These are phyloP conservation scores for Grantiella picta DNA, from an alignment of 2,113 vertebrate species.

Conservation along the genomic window DNA sequence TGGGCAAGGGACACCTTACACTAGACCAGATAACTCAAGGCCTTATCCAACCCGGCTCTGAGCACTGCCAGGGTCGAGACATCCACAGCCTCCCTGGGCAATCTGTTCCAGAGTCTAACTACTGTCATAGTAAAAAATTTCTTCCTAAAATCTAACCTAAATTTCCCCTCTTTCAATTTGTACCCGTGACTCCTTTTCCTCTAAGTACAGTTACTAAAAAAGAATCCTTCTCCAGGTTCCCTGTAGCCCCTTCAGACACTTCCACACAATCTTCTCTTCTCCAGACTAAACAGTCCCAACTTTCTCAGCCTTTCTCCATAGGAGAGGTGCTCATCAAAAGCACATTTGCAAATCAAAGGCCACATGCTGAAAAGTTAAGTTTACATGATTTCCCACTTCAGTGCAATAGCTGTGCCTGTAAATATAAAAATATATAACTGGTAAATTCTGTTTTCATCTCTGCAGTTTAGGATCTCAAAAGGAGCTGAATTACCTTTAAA, in stretches of 20 bases:
- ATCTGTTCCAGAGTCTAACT: background rate
- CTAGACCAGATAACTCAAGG: background rate
- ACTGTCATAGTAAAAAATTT: background rate
- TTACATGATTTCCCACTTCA: background rate
- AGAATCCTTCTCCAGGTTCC: background rate
- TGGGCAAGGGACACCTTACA: background rate
- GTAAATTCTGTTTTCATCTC: background rate
- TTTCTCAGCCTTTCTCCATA: background rate
- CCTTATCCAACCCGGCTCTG: rapidly evolving
- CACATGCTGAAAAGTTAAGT: background rate
- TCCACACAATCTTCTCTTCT: background rate
- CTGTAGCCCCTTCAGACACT: background rate
- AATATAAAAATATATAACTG: background rate
- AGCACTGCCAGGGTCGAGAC: background rate
- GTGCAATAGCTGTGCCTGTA: background rate
- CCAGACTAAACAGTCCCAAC: background rate
- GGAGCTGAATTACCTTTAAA: background rate
- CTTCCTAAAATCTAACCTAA: background rate
- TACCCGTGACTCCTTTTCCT: background rate
- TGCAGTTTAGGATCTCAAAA: background rate
- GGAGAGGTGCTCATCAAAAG: background rate
- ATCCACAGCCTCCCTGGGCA: background rate
- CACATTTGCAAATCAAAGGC: background rate
- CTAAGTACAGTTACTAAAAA: background rate
- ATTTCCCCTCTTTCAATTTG: background rate